Conservation (phyloP, 2,797 vertebrate species). For the Rousettus madagascariensis region DNA sequence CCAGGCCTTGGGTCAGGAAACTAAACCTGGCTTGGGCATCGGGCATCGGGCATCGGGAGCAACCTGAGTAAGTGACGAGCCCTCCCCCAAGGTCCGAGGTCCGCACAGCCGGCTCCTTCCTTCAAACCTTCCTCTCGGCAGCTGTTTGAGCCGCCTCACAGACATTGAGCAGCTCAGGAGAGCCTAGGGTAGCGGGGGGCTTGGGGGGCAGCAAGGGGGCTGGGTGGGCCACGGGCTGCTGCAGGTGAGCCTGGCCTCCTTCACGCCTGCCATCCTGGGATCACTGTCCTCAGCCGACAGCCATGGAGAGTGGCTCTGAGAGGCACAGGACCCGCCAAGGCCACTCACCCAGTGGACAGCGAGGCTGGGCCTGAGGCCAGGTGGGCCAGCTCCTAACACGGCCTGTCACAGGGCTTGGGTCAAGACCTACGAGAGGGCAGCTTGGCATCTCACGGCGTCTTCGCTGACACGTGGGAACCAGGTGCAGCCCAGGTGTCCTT, state of each 20-base stretch:
- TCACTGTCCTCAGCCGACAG: neutral
- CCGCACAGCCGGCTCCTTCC: neutral
- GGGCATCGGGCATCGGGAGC: fast-evolving
- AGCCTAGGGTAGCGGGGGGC: neutral
- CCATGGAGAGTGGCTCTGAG: neutral
- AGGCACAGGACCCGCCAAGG: neutral
- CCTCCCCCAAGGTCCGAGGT: fast-evolving
- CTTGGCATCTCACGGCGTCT: fast-evolving
- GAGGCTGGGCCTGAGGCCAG: neutral
- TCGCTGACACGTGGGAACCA: neutral
- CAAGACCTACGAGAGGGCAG: fast-evolving
- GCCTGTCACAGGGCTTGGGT: neutral
- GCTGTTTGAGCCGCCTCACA: neutral
- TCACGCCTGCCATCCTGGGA: neutral
- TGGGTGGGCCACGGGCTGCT: neutral
- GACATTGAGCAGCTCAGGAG: neutral
- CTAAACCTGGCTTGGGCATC: fast-evolving
- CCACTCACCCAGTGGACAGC: neutral
- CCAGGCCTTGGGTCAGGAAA: neutral
- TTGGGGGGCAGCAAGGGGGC: neutral
- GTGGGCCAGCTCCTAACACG: neutral
- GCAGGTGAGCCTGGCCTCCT: too few relatives aligned
- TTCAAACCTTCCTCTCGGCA: constrained; percentile 12
- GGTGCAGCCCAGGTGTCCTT: neutral
- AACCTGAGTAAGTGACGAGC: neutral